These are phyloP conservation scores for Archilochus colubris DNA, from an alignment of 2,113 vertebrate genomes.

Conservation along the genomic window DNA sequence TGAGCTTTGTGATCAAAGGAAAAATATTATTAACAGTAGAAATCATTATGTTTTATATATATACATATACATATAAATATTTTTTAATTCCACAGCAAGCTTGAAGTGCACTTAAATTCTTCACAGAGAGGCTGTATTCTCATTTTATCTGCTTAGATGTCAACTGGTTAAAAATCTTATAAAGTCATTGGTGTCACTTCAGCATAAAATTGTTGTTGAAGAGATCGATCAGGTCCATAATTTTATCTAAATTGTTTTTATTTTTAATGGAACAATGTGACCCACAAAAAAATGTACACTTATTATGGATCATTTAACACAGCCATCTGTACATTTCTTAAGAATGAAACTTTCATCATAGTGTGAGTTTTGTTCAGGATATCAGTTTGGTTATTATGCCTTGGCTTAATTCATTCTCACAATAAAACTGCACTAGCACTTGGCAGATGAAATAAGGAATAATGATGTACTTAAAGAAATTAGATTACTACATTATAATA, in stretches of 20 bases:
- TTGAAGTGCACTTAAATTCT: not conserved
- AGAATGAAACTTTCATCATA: slow-evolving; percentile 44
- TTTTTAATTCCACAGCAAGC: not conserved
- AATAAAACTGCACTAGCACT: slow-evolving; percentile 64
- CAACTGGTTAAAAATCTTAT: not conserved
- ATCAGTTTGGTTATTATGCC: slow-evolving; percentile 60
- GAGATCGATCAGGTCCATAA: not conserved
- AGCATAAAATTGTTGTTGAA: not conserved
- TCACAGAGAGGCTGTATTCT: not conserved
- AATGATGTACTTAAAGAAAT: slow-evolving; percentile 76
- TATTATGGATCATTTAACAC: slow-evolving; percentile 56
- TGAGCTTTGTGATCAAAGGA: not conserved
- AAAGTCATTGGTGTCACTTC: not conserved
- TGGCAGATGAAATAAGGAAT: slow-evolving; percentile 77
- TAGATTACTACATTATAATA: slow-evolving; percentile 72
- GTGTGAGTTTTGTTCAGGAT: slow-evolving; percentile 41
- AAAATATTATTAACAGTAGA: not conserved
- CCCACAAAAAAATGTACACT: slow-evolving; percentile 31
- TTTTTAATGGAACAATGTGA: slow-evolving; percentile 43
- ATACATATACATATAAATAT: not conserved
- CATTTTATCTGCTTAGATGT: not conserved
- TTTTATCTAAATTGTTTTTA: slow-evolving; percentile 30
- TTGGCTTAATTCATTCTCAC: slow-evolving; percentile 67
- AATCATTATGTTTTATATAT: no score
- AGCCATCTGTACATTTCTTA: slow-evolving; percentile 51